Percentiles rank a stretch among this genome's conserved stretches.
These are phyloP conservation scores for Nomada fucata DNA, from an alignment of 2,888 invertebrate species.

Conservation along the genomic window DNA sequence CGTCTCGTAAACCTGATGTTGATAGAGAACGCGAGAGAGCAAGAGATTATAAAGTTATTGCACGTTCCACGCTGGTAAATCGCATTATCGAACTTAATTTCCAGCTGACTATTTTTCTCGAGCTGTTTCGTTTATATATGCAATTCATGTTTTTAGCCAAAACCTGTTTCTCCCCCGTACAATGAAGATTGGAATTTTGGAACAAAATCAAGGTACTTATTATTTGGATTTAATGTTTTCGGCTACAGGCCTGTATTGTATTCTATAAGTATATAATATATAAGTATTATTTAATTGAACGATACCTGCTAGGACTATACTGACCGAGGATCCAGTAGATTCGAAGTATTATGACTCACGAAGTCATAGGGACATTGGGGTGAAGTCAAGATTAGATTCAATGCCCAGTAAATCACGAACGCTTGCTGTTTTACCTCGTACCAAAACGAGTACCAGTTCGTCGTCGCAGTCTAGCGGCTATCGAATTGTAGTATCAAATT, in stretches of 20 bases:
- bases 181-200: constrained; percentile 79
- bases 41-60: constrained; percentile 79
- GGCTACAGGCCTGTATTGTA: neutral
- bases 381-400: constrained; percentile 85
- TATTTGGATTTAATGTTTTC: neutral
- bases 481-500: constrained; percentile 95
- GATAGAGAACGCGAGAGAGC: constrained; percentile 75
- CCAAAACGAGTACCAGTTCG: constrained; percentile 82
- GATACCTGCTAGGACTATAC: constrained; percentile 73
- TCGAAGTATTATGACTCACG: constrained; percentile 78
- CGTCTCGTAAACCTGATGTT: constrained; percentile 59
- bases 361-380: constrained; percentile 78
- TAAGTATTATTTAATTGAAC: neutral
- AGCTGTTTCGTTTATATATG: neutral
- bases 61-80: constrained; percentile 76
- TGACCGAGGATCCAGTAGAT: constrained; percentile 75
- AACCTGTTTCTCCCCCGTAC: constrained; percentile 71
- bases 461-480: constrained; percentile 87
- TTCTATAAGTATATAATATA: neutral
- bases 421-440: constrained; percentile 80
- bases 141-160: constrained; percentile 65
- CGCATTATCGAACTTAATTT: neutral
- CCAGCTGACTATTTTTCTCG: neutral
- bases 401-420: constrained; percentile 77
- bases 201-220: constrained; percentile 77